Base-by-base conservation (phyloP, 2,888 invertebrate genomes). In the Lochmaea crataegi region DNA sequence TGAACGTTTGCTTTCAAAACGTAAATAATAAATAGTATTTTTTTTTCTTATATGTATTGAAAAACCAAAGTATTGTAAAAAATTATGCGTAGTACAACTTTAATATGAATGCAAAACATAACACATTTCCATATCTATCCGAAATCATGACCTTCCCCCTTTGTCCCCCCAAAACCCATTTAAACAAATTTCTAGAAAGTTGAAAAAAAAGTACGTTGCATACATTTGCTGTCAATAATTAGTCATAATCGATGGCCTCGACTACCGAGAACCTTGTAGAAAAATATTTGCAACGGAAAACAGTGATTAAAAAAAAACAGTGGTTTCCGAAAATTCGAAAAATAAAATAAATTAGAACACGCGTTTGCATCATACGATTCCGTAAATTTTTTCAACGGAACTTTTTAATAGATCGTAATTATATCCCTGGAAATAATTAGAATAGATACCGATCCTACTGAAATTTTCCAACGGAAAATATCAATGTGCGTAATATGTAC, bases 391-490 rank as follows among this genome's bases (percentile, higher is more conserved):
- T 61, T 61, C 61, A n/a, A 7, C 16, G n/a, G 41, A 41, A 61
- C 14, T 10, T 61, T 38, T 38, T 60, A 26, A 60, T 26, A 22
- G 22, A n/a, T 10, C 61, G 38, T 61, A 38, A 38, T 41, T 41
- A 38, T 41, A 38, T 61, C 16, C 32, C 32, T 9, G 61, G 38
- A 61, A 61, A 41, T 61, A 4, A 41, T 41, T 41, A 38, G 38
- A 60, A 60, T 60, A 6, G 60, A 38, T 61, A n/a, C 2, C 3
- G 18, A 58, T 58, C 58, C 14, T 22, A 11, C 26, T 32, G n/a
- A 38, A 14, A 60, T 26, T 60, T 38, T 60, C 58, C 58, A 26
- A 14, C 58, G 11, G 7, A 14, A 60, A 60, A 60, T 58, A 58
- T 32, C 7, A 32, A 32, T 32, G 32, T 32, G 6, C 32, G 32